Evolutionary conservation across 2,888 invertebrate species (phyloP).

Genomic region (Cartodere bifasciata): DNA sequence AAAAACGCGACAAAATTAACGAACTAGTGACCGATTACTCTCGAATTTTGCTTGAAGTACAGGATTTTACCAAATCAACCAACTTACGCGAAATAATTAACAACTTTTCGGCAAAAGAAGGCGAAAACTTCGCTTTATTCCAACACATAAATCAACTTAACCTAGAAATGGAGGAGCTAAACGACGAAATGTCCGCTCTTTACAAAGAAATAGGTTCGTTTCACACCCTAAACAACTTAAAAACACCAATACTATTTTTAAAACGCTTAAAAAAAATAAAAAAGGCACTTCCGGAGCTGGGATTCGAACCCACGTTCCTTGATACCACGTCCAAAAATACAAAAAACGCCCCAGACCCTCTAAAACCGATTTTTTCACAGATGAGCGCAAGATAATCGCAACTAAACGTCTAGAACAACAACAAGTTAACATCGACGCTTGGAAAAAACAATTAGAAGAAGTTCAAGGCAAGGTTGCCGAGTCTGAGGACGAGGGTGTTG

Average conservation of each 20-base stretch:
- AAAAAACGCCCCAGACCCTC: too few relatives aligned
- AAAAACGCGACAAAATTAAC: slow-evolving; percentile 54
- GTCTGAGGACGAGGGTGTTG: slow-evolving; percentile 18
- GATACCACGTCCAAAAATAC: too few relatives aligned
- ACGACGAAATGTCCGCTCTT: slow-evolving; percentile 52
- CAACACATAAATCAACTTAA: slow-evolving; percentile 85
- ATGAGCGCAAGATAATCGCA: slow-evolving; percentile 46
- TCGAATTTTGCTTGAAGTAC: slow-evolving; percentile 19
- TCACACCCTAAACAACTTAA: background rate
- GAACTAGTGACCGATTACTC: slow-evolving; percentile 31
- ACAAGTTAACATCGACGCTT: slow-evolving; percentile 43
- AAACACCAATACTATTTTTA: too few relatives aligned
- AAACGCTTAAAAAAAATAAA: too few relatives aligned
- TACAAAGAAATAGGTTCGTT: slow-evolving; percentile 50
- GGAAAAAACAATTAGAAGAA: slow-evolving; percentile 36
- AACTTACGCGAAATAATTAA: slow-evolving; percentile 55
- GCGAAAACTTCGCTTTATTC: slow-evolving; percentile 84
- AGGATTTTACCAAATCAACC: slow-evolving; percentile 49
- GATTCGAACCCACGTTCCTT: too few relatives aligned
- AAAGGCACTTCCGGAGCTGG: too few relatives aligned
- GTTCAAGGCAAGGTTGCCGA: slow-evolving; percentile 9
- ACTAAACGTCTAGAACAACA: slow-evolving; percentile 46
- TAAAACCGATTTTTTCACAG: slow-evolving; percentile 29
- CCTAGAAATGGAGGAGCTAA: slow-evolving; percentile 63
- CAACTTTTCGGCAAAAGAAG: slow-evolving; percentile 73